Evolutionary conservation across 2,888 invertebrate species (phyloP), one percentile per base, ranked within the genome.

Genomic region (Ormyrus nitidulus): DNA sequence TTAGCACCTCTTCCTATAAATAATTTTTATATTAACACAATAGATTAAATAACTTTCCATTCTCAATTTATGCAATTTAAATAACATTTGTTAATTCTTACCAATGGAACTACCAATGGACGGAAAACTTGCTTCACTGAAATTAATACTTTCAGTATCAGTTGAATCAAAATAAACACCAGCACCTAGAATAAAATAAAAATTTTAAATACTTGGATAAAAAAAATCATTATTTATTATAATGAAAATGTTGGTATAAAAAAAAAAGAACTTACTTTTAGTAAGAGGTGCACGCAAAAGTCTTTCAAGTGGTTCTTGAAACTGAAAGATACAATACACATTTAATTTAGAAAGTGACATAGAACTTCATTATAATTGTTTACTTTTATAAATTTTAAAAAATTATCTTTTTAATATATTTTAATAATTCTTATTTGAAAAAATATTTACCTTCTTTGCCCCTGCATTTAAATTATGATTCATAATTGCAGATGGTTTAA

Each of bases 61-160:
- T 19, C 7, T 44, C 34, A 48, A n/a, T 64, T 11, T 19, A 54
- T 49, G 6, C 6, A 51, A 46, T 19, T 49, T 54, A 19, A 9
- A 65, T n/a, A 11, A 54, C n/a, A 19, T 7, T 10, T 51, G 7
- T 61, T 46, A 51, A 56, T 65, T 74, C 81, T 72, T 69, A 86
- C 86, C 86, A 70, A 86, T 83, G 1, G 83, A 70, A 62, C 19
- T 19, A 19, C 19, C 2, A 19, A 19, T 19, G 19, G 19, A 19
- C 19, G 86, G 86, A 61, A 86, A 86, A 69, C 85, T 83, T 64
- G 62, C n/a, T 7, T 82, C 73, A 61, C 76, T 82, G 65, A 84
- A 46, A 62, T 77, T 69, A 75, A 69, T 62, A 71, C 79, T 82
- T 48, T 81, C 82, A 64, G 81, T 78, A 49, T 81, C 79, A 34